These are phyloP conservation scores for Crossocerus cetratus DNA, from an alignment of 2,888 invertebrate species.

Conservation along the genomic window DNA sequence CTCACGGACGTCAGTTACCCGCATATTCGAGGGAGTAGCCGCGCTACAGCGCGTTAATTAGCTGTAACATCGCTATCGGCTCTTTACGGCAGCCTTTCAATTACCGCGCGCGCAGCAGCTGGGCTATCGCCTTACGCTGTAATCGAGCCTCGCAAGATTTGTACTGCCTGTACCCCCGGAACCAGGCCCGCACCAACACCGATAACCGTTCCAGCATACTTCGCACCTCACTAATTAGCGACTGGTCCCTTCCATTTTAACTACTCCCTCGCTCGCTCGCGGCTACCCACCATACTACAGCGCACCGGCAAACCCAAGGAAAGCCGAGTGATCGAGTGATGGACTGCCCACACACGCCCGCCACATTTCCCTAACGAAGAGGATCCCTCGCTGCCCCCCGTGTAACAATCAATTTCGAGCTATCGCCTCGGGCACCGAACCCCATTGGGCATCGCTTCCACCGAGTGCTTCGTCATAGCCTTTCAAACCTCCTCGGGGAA, in stretches of 20 bases:
- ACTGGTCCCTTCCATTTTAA: not conserved
- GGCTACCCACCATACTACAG: not conserved
- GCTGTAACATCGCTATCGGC: conserved; percentile 41
- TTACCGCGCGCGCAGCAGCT: conserved; percentile 36
- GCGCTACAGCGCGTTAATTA: conserved; percentile 49
- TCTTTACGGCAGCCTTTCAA: conserved; percentile 48
- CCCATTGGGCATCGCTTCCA: not conserved
- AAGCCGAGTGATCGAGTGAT: too few species aligned
- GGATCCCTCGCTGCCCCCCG: not conserved
- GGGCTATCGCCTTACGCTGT: conserved; percentile 31
- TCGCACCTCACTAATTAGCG: conserved; percentile 45
- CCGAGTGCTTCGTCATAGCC: not conserved
- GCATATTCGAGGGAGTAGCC: conserved; percentile 24
- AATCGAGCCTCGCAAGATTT: conserved; percentile 44
- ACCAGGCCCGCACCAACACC: conserved; percentile 22
- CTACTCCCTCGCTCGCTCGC: conserved; percentile 8
- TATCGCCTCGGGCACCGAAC: not conserved
- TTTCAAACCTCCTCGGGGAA: not conserved
- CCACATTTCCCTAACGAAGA: not conserved
- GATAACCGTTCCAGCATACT: conserved; percentile 27
- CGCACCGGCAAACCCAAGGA: too few species aligned
- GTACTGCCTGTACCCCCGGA: conserved; percentile 20
- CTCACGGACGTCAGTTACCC: conserved; percentile 27
- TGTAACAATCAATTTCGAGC: not conserved
- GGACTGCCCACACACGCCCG: not conserved